Base-by-base conservation (phyloP, 2,888 invertebrate genomes). In the Blastobasis lacticolella region DNA sequence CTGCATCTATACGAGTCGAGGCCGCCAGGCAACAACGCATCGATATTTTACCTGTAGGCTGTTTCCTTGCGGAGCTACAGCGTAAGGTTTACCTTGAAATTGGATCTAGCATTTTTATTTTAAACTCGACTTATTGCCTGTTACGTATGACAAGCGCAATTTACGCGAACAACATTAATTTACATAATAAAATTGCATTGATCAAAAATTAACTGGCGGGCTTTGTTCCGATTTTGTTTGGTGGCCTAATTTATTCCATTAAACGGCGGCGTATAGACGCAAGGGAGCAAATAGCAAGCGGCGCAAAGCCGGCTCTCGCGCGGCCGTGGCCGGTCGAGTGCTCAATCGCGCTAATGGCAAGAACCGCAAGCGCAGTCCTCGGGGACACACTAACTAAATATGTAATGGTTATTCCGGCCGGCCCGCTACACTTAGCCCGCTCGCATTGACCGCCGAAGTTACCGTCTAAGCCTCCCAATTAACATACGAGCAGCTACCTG, bases 1-100 rank as follows among this genome's bases (percentile, higher is more conserved):
- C 87, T 87, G 84, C 87, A 87, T 87, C 87, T 83, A 87, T 83
- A 87, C 84, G 87, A 87, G 82, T 71, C 73, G 75, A 75, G 70
- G 71, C 73, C 70, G 71, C 47, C 74, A 73, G 71, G 76, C 73
- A 73, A 78, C 81, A 73, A 75, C 71, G 73, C 76, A 72, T 78
- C 78, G 75, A 81, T 83, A 78, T 78, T 78, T 81, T 68, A 78
- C 78, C 67, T 67, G 72, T 66, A 71, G 23, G 23, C 3, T 23
- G 23, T 23, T 23, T 23, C 23, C 23, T 23, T 23, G 23, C 23
- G 23, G 23, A 23, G 23, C 23, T 23, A 23, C 23, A 23, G 23
- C 2, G 23, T 23, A 23, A 23, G 23, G 1, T 23, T 23, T 23
- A 23, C 23, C 23, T 23, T 23, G 23, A 23, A 23, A 23, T 23